Evolutionary conservation across 2,113 vertebrate species (phyloP), one percentile per base, ranked within the genome.

Genomic region (Tupaia chinensis): DNA sequence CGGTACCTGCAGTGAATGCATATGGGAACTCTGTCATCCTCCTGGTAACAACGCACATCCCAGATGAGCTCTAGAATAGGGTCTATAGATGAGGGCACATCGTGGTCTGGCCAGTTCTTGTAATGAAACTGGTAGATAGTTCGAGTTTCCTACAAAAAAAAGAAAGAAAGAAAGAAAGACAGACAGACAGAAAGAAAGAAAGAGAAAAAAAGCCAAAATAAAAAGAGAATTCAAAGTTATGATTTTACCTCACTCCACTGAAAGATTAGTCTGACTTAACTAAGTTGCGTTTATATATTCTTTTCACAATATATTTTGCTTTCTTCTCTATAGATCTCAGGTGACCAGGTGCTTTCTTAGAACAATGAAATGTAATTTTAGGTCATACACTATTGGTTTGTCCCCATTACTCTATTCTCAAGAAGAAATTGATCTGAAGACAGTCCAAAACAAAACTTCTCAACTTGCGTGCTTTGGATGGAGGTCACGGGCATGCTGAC

Each of bases 1-100:
- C 54, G 91, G 91, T 93, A 99, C 99, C 99, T 99, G 99, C 99
- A 99, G 98, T 99, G 99, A 97, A 99, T 97, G 92, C 99, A 99
- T 83, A 99, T 97, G 7, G 99, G 99, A 54, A 99, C 10, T 0
- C 98, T 97, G n/a, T 99, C 99, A 0, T 99, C 98, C 0, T 95
- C 97, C 98, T 99, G 99, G 96, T 98, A 98, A 91, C 97, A 93
- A 8, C 99, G 99, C 96, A 99, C 98, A 79, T 99, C 99, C 5
- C 98, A 29, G 86, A 99, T 53, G 93, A 99, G 98, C 94, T 99
- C 98, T 95, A 99, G 98, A 95, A 99, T 99, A 80, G 99, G 99
- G 11, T 99, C 98, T 54, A 99, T 99, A 97, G 99, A 99, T 1
- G 99, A 99, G 22, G 99, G 99, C 0, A 99, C 97, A 0, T 99